Conservation (phyloP, 2,113 vertebrate genomes). For the Sylvilagus bachmani region DNA sequence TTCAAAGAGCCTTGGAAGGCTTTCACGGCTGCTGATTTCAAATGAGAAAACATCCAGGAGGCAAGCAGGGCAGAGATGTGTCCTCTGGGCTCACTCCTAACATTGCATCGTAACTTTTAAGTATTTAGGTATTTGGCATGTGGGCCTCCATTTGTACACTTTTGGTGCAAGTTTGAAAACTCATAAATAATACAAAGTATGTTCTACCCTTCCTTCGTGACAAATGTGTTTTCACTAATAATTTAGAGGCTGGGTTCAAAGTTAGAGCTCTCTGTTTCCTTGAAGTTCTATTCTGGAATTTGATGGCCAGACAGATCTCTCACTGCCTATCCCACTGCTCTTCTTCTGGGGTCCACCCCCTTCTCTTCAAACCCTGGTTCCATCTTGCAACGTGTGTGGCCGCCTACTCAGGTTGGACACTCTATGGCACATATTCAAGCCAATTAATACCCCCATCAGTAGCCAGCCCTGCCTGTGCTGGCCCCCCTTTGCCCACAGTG, state of each 20-base stretch:
- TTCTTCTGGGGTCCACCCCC: background rate
- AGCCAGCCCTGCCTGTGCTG: no score
- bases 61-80: background rate
- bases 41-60: constrained; percentile 55
- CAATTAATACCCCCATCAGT: background rate
- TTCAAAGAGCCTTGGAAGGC: constrained; percentile 71
- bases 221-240: background rate
- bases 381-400: background rate
- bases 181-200: background rate
- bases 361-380: background rate
- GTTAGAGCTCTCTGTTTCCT: background rate
- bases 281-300: background rate
- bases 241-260: background rate
- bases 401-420: background rate
- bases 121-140: no score
- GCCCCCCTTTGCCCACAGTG: background rate
- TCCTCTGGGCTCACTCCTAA: background rate
- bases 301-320: background rate
- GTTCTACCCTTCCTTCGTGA: background rate
- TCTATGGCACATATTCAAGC: background rate
- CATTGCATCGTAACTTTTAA: background rate
- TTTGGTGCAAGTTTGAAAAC: background rate
- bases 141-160: background rate
- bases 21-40: constrained; percentile 72
- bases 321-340: background rate